phyloP scores from a whole-genome alignment of 1,140 invertebrate genomes.

The Bombus difficillimus region DNA sequence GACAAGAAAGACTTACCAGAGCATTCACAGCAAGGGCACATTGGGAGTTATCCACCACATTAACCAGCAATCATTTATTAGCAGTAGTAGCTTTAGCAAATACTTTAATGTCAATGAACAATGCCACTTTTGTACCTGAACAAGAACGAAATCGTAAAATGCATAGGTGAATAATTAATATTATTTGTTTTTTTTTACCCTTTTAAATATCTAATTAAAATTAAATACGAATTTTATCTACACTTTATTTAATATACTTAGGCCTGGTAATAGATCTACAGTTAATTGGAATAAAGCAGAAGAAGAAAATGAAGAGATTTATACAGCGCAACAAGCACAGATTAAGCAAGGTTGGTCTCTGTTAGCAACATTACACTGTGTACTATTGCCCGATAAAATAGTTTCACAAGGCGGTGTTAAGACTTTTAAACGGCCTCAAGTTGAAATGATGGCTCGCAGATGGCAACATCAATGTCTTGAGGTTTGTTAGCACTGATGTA shows the following conservation, averaged over 20 bases:
- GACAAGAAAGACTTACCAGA: constrained; percentile 90
- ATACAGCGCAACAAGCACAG: constrained; percentile 93
- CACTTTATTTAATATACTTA: constrained; percentile 60
- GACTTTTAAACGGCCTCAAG: constrained; percentile 94
- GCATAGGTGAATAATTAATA: constrained; percentile 82
- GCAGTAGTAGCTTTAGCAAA: constrained; percentile 97
- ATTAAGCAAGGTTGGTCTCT: constrained; percentile 99
- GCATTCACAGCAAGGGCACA: constrained; percentile 94
- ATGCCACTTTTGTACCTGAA: constrained; percentile 94
- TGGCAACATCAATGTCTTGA: constrained; percentile 99
- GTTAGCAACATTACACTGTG: constrained; percentile 97
- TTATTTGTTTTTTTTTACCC: neutral
- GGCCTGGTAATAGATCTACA: constrained; percentile 76
- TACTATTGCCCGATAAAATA: constrained; percentile 96
- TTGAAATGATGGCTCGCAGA: constrained; percentile 97
- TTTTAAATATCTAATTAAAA: neutral
- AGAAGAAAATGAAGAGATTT: constrained; percentile 91
- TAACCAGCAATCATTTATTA: constrained; percentile 97
- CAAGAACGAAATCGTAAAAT: constrained; percentile 91
- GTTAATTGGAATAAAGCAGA: constrained; percentile 88
- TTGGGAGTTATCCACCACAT: constrained; percentile 97
- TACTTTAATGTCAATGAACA: constrained; percentile 99
- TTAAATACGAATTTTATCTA: constrained; percentile 13
- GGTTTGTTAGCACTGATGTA: constrained; percentile 81
- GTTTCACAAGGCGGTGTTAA: constrained; percentile 87